Conservation (phyloP, 2,113 vertebrate genomes). For the Agelaius tricolor region DNA sequence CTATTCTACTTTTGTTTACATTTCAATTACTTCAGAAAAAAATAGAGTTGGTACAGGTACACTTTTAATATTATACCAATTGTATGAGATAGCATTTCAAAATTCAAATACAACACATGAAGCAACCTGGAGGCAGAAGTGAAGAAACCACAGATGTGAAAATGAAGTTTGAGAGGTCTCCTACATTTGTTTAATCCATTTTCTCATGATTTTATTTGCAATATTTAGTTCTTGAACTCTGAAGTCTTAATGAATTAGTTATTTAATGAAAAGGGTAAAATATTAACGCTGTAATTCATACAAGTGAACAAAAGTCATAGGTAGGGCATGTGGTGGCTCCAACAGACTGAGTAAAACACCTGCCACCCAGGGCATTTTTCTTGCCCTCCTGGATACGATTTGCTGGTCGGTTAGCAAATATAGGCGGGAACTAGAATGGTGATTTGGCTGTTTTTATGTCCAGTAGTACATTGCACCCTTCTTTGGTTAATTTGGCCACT, state of each 20-base stretch:
- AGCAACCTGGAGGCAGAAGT: background rate
- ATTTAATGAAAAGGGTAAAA: background rate
- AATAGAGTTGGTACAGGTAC: background rate
- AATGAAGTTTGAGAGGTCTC: background rate
- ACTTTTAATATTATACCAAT: background rate
- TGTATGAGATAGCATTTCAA: background rate
- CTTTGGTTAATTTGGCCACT: background rate
- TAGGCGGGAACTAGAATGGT: background rate
- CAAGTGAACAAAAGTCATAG: background rate
- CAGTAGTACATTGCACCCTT: background rate
- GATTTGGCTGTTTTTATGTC: background rate
- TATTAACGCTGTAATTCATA: background rate
- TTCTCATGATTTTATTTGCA: background rate
- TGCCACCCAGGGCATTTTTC: background rate
- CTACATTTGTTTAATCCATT: background rate
- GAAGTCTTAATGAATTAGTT: background rate
- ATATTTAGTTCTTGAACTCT: background rate
- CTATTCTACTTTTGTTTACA: slow-evolving; percentile 19
- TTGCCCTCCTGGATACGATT: background rate
- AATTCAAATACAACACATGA: background rate
- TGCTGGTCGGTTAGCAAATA: background rate
- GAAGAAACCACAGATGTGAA: background rate
- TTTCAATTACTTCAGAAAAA: slow-evolving; percentile 22
- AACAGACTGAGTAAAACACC: background rate
- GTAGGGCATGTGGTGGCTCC: background rate